Evolutionary conservation across 2,797 vertebrate genomes (phyloP).

Genomic region (Fringilla coelebs): DNA sequence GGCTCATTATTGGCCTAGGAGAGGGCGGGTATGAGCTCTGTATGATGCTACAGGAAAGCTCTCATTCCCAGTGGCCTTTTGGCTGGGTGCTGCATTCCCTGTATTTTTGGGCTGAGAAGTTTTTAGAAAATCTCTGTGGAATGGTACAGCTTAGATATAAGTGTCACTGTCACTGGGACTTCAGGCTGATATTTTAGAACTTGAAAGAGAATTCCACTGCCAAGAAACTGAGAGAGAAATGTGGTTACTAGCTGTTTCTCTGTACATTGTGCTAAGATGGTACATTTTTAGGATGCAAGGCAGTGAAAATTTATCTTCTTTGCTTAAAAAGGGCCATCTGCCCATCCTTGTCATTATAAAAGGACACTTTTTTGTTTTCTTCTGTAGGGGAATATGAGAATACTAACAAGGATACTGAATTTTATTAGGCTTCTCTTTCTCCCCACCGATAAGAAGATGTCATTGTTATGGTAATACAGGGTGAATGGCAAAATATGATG

Average conservation of each 20-base stretch:
- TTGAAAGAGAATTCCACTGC: background rate
- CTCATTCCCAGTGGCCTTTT: background rate
- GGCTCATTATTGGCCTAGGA: background rate
- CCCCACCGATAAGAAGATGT: background rate
- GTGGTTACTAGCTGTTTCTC: background rate
- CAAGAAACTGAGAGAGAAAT: background rate
- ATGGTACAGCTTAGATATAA: background rate
- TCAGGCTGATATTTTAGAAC: background rate
- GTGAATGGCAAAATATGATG: background rate
- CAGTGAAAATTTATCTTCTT: conserved; percentile 14
- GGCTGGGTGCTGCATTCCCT: background rate
- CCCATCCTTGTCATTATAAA: background rate
- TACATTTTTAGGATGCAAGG: background rate
- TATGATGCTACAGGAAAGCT: background rate
- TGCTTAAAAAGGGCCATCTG: conserved; percentile 4
- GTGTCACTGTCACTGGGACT: background rate
- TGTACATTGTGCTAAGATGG: background rate
- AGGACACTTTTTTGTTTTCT: background rate
- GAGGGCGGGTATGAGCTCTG: background rate
- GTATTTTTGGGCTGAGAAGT: background rate
- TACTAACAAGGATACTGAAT: background rate
- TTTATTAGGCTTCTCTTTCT: background rate
- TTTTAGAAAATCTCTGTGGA: background rate
- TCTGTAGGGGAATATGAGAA: background rate
- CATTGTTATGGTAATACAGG: background rate